A percentile compares a stretch with the other conserved stretches of the same genome.
These are phyloP conservation scores for Dioctria rufipes DNA, from an alignment of 2,888 invertebrate genomes.

Conservation along the genomic window DNA sequence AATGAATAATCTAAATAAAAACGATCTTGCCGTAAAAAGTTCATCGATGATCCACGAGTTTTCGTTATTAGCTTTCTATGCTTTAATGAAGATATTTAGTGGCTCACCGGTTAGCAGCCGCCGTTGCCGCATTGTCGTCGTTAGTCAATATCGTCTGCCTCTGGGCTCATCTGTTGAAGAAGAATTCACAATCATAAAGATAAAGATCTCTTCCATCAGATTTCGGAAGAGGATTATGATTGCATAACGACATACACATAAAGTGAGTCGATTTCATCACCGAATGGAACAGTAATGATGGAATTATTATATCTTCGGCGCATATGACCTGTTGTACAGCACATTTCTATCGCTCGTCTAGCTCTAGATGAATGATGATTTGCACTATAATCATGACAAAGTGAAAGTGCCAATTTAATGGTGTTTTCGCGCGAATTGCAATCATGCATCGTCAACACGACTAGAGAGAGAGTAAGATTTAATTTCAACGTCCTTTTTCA, in stretches of 20 bases:
- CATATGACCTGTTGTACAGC: neutral
- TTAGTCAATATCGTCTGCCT: too few species aligned
- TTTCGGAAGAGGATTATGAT: conserved; percentile 12
- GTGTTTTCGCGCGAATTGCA: neutral
- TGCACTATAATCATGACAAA: neutral
- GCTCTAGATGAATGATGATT: neutral
- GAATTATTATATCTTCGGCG: neutral
- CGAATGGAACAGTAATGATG: neutral
- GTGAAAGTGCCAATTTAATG: neutral
- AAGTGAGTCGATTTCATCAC: conserved; percentile 20
- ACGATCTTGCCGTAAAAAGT: conserved; percentile 13
- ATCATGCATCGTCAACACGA: neutral
- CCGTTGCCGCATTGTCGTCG: too few species aligned
- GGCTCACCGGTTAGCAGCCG: neutral
- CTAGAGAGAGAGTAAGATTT: conserved; percentile 6
- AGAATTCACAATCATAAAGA: too few species aligned
- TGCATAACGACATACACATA: conserved; percentile 28
- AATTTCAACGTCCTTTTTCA: neutral
- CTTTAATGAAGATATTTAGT: conserved; percentile 14
- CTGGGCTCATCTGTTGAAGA: conserved; percentile 9
- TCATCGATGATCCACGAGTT: conserved; percentile 33
- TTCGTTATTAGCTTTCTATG: neutral
- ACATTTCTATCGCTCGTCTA: neutral
- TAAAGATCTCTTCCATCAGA: neutral
- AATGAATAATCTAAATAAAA: conserved; percentile 25